Conservation (phyloP, 2,888 invertebrate genomes). For the Parapristionchus giblindavisi region DNA sequence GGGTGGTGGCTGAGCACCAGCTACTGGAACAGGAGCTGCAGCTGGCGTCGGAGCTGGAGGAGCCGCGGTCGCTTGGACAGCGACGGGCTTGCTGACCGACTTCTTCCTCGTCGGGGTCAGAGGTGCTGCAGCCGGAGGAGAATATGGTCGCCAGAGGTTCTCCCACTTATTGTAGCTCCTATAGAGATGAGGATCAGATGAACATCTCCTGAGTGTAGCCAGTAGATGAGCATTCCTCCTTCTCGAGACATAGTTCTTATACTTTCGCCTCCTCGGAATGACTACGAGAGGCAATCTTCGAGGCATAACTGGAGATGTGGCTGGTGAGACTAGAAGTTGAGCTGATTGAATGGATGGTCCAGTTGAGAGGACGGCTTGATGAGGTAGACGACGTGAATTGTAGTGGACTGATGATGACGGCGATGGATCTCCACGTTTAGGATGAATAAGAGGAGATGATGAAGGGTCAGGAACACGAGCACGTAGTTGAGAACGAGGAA, state of each 20-base stretch:
- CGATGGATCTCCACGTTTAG: not conserved
- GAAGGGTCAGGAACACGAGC: slow-evolving; percentile 17
- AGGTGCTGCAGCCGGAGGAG: slow-evolving; percentile 43
- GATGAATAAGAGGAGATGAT: not conserved
- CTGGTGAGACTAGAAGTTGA: slow-evolving; percentile 41
- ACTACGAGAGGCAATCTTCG: slow-evolving; percentile 65
- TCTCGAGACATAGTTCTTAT: slow-evolving; percentile 67
- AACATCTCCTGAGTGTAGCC: slow-evolving; percentile 59
- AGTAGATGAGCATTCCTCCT: slow-evolving; percentile 62
- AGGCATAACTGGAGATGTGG: slow-evolving; percentile 46
- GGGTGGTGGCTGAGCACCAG: too few species aligned
- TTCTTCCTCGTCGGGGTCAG: slow-evolving; percentile 39
- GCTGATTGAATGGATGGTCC: slow-evolving; percentile 54
- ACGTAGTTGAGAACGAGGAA: not conserved
- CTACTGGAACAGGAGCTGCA: not conserved
- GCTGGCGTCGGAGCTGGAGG: slow-evolving; percentile 22
- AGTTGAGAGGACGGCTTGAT: slow-evolving; percentile 54
- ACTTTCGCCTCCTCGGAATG: slow-evolving; percentile 65
- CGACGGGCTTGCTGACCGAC: too few species aligned
- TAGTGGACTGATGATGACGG: slow-evolving; percentile 48
- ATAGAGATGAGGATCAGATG: slow-evolving; percentile 65
- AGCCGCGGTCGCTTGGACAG: slow-evolving; percentile 42
- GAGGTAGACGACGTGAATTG: slow-evolving; percentile 60
- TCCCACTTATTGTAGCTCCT: slow-evolving; percentile 65
- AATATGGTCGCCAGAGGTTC: slow-evolving; percentile 49